Base-by-base conservation (phyloP, 2,888 invertebrate species). In the Fissipunctia ypsillon region DNA sequence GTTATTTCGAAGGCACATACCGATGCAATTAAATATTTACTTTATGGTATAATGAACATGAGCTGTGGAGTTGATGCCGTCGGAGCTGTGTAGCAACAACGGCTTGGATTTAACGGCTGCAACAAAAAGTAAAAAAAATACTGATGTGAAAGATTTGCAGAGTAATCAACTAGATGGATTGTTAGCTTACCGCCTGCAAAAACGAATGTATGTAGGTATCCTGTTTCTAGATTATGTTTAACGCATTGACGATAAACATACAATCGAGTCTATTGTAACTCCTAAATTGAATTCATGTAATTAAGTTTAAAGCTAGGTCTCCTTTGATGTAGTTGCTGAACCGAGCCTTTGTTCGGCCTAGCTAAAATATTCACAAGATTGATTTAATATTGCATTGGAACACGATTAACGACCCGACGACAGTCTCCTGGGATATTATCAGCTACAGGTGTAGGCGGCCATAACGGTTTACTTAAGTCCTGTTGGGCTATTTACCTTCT, bases 371-470 rank as follows among this genome's bases (percentile, higher is more conserved):
- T 73, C 25, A 22, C 64, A 54, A 66, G 38, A 67, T 81, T 48
- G 71, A 65, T 66, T 80, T 69, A 77, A 73, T 77, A 80, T 73
- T 77, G 71, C 61, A 72, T 41, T 82, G 54, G 28, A 41, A 72
- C 70, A 69, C 81, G 79, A 81, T 81, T 64, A 73, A 80, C 75
- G 61, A 75, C 64, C 61, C 66, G 50, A 57, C 56, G 68, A 68
- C 70, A 69, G 63, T 80, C 70, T 80, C 72, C 63, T n/a, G 73
- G 67, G 72, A 75, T 73, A 70, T 77, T 54, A 78, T 7, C 59
- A 82, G 56, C 41, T 67, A 75, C 76, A 80, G 78, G 76, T 76
- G 73, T 77, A 75, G 77, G 73, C 68, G 77, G 66, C 56, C 35
- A 66, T 78, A 71, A 69, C 63, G 48, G 74, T 80, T 75, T 60